phyloP scores from a whole-genome alignment of 2,888 invertebrate species.

The Rhyacophila evoluta region DNA sequence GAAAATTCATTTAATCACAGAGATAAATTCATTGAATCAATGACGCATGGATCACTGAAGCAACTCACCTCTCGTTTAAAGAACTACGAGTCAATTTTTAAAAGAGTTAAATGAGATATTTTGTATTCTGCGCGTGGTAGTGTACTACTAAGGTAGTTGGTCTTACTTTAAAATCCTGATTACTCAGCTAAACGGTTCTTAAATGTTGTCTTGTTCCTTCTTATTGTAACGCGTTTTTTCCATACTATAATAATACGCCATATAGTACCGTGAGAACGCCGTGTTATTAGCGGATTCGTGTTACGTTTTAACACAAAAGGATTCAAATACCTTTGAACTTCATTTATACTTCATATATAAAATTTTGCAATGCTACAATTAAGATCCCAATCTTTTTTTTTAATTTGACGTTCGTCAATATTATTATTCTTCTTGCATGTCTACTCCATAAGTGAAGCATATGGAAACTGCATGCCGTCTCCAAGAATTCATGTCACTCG shows the following conservation, averaged over 20 bases:
- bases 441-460: too few relatives aligned
- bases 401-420: too few relatives aligned
- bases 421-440: too few relatives aligned
- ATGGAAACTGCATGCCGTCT: too few relatives aligned
- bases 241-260: neutral
- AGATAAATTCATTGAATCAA: too few relatives aligned
- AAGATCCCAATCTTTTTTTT: too few relatives aligned
- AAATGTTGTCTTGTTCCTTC: neutral
- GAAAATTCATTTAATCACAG: too few relatives aligned
- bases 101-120: slow-evolving; percentile 11
- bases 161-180: neutral
- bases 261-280: neutral
- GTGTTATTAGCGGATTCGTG: neutral
- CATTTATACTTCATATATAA: neutral
- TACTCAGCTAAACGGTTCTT: slow-evolving; percentile 9
- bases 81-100: neutral
- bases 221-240: neutral
- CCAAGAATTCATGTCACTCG: too few relatives aligned
- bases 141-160: neutral
- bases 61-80: neutral
- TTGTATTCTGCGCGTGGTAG: slow-evolving; percentile 15
- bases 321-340: neutral
- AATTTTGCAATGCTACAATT: too few relatives aligned
- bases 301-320: neutral
- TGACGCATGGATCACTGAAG: too few relatives aligned